Evolutionary conservation across 2,113 vertebrate genomes (phyloP).

Genomic region (Corythaeola cristata): DNA sequence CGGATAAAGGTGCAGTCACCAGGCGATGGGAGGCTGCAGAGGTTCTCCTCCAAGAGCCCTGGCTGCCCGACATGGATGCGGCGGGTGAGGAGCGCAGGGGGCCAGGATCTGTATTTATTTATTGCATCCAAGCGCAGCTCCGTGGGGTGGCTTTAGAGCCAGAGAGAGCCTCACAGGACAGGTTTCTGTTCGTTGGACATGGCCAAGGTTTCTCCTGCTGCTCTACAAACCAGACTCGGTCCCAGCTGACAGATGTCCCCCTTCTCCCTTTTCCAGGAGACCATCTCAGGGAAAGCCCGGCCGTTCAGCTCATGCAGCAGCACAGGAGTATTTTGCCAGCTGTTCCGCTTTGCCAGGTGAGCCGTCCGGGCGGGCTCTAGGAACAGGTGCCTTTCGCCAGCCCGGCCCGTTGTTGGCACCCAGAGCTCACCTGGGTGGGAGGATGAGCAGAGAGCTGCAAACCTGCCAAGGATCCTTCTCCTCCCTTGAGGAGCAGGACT

Average conservation of each 20-base stretch:
- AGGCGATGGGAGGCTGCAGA: neutral
- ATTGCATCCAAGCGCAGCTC: neutral
- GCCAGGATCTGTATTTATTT: neutral
- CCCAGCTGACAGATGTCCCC: neutral
- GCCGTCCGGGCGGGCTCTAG: neutral
- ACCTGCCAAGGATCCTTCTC: neutral
- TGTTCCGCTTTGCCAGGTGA: neutral
- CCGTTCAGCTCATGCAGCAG: neutral
- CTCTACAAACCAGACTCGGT: neutral
- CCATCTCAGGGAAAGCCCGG: accelerated
- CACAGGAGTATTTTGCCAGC: neutral
- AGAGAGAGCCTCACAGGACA: neutral
- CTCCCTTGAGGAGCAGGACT: neutral
- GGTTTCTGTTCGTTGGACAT: neutral
- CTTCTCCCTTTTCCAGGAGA: neutral
- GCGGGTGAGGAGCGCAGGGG: neutral
- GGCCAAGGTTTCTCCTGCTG: neutral
- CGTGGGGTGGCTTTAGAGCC: neutral
- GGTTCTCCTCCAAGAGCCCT: neutral
- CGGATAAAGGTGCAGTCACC: neutral
- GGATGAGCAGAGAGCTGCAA: neutral
- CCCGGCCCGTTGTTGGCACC: neutral
- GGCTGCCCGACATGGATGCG: neutral
- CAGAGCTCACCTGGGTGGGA: neutral
- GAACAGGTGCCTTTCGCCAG: neutral